Evolutionary conservation across 2,113 vertebrate species (phyloP).

Genomic region (Notothenia coriiceps): DNA sequence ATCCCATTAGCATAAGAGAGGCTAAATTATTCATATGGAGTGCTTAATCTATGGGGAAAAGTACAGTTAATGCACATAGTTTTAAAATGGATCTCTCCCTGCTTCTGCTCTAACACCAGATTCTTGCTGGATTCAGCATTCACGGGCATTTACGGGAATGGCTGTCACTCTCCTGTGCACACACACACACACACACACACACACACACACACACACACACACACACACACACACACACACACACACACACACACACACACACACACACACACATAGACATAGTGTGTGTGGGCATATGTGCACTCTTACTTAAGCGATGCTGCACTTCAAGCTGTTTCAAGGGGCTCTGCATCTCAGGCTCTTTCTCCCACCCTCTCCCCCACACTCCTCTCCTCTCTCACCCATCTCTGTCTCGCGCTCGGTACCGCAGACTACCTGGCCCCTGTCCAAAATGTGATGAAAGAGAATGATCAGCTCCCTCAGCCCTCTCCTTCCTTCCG

Average conservation of each 20-base stretch:
- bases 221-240: slow-evolving; percentile 43
- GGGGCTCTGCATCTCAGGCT: slow-evolving; percentile 75
- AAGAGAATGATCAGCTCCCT: slow-evolving; percentile 98
- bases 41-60: slow-evolving; percentile 99
- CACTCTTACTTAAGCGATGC: slow-evolving; percentile 76
- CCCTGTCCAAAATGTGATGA: slow-evolving; percentile 98
- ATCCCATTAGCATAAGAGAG: slow-evolving; percentile 99
- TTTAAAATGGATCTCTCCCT: slow-evolving; percentile 98
- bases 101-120: slow-evolving; percentile 94
- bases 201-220: slow-evolving; percentile 41
- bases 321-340: slow-evolving; percentile 90
- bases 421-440: slow-evolving; percentile 95
- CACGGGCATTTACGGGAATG: slow-evolving; percentile 94
- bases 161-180: slow-evolving; percentile 82
- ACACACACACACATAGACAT: slow-evolving; percentile 44
- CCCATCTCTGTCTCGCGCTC: slow-evolving; percentile 73
- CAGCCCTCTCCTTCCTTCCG: slow-evolving; percentile 83
- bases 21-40: slow-evolving; percentile 99
- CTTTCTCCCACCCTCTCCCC: slow-evolving; percentile 19
- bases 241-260: slow-evolving; percentile 41
- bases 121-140: slow-evolving; percentile 99
- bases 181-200: slow-evolving; percentile 46
- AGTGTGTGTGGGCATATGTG: slow-evolving; percentile 49
- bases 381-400: slow-evolving; percentile 59
- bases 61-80: slow-evolving; percentile 99